Base-by-base conservation (phyloP, 2,797 vertebrate species). In the Eulemur rubriventer region DNA sequence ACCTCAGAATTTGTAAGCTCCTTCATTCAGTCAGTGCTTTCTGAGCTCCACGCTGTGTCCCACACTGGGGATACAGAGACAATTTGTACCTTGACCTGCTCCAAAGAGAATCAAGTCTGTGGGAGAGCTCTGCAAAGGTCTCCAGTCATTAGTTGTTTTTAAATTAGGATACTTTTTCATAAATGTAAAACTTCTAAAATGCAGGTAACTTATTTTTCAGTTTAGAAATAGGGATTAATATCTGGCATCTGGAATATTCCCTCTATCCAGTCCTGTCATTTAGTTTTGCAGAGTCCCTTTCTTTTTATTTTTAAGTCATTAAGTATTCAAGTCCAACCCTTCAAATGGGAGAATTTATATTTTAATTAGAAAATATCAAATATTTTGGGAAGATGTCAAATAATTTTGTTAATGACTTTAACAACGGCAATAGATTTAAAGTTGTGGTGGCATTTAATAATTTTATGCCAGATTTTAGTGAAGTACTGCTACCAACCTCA, bases 361-460 rank as follows among this genome's bases (percentile, higher is more conserved):
- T 83, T 92, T 96, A 87, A 92, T 96, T 93, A 28, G 55, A 72
- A 95, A 82, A 97, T 91, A 67, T 91, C 97, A 92, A 80, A 73
- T 96, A 95, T 87, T 97, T 98, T 98, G 72, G 95, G 89, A 97
- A 94, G n/a, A 61, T 78, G 14, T 43, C 57, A 87, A 41, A 67
- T 90, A 70, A 72, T 52, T 81, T 73, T 91, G 85, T 79, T 81
- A 93, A 82, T 87, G 76, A 61, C 50, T 78, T 89, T 65, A 70
- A 76, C 46, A 20, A 46, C 59, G 26, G 67, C 65, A 52, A 13
- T 41, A 92, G 72, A 82, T 55, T 83, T 57, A 65, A 87, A 83
- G 26, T 63, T 79, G 48, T 43, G 28, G 30, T 87, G 43, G 5
- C 83, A 80, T 61, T 82, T 88, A 50, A 67, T 85, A 33, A 70